These are phyloP conservation scores for Drosophila murphyi DNA, from an alignment of 1,140 invertebrate species.

Conservation along the genomic window DNA sequence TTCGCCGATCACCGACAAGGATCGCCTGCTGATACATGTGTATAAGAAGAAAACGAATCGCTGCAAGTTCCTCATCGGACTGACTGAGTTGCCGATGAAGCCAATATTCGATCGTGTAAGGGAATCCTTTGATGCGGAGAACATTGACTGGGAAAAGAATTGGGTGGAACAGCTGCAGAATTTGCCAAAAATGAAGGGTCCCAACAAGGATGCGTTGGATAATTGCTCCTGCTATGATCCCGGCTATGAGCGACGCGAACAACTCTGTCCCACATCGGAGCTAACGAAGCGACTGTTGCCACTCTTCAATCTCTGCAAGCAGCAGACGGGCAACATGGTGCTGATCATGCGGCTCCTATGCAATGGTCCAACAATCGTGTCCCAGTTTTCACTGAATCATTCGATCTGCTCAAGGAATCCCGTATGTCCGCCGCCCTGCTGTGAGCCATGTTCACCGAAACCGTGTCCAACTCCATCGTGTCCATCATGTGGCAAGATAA, in stretches of 20 bases:
- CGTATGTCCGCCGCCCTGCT: slow-evolving; percentile 35
- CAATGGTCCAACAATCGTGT: slow-evolving; percentile 76
- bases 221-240: slow-evolving; percentile 70
- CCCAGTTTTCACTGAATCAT: slow-evolving; percentile 58
- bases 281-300: slow-evolving; percentile 70
- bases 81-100: slow-evolving; percentile 71
- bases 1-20: slow-evolving; percentile 68
- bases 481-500: slow-evolving; percentile 21
- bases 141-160: slow-evolving; percentile 61
- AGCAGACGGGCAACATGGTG: slow-evolving; percentile 80
- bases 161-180: slow-evolving; percentile 34
- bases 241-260: slow-evolving; percentile 53
- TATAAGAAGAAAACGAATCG: slow-evolving; percentile 79
- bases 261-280: slow-evolving; percentile 75
- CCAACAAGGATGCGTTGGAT: slow-evolving; percentile 52
- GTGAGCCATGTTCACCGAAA: background rate
- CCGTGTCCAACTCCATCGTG: slow-evolving; percentile 19
- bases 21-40: slow-evolving; percentile 71
- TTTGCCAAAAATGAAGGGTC: slow-evolving; percentile 59
- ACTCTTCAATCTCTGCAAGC: slow-evolving; percentile 76
- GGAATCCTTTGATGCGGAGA: slow-evolving; percentile 71
- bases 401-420: slow-evolving; percentile 69
- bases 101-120: slow-evolving; percentile 74
- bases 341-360: slow-evolving; percentile 70
- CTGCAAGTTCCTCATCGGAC: slow-evolving; percentile 77